Conservation (phyloP, 2,888 invertebrate genomes). For the Eupithecia centaureata region DNA sequence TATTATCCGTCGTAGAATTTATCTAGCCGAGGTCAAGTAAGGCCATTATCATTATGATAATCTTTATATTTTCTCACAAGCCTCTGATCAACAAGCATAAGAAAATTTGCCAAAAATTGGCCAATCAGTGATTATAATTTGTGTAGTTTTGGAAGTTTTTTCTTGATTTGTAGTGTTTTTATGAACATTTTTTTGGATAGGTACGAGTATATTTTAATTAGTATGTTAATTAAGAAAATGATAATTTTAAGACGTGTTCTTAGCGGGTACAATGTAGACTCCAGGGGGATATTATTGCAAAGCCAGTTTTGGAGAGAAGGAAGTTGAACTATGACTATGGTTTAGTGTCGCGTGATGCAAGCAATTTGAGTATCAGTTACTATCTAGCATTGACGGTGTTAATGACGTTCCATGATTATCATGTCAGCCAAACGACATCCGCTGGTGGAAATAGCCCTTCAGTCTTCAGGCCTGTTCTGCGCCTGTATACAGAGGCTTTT, state of each 20-base stretch:
- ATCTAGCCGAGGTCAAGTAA: background rate
- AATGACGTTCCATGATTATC: background rate
- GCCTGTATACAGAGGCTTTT: background rate
- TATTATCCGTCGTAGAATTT: background rate
- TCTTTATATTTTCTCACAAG: background rate
- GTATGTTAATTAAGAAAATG: background rate
- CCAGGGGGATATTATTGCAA: background rate
- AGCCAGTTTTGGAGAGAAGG: background rate
- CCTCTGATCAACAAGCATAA: background rate
- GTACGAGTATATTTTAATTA: background rate
- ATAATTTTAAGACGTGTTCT: background rate
- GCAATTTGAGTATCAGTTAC: slow-evolving; percentile 8
- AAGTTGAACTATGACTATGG: background rate
- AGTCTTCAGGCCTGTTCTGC: background rate
- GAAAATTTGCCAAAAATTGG: slow-evolving; percentile 1
- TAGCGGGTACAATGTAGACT: background rate
- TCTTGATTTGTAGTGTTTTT: background rate
- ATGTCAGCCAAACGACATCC: background rate
- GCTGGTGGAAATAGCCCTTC: background rate
- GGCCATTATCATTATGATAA: slow-evolving; percentile 9
- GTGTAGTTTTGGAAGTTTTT: background rate
- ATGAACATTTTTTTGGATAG: background rate
- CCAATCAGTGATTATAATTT: background rate
- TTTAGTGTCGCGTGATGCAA: slow-evolving; percentile 1
- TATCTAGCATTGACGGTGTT: background rate